Percentiles rank a stretch among this genome's conserved stretches.
These are phyloP conservation scores for Iphiclides podalirius DNA, from an alignment of 2,888 invertebrate genomes.

Conservation along the genomic window DNA sequence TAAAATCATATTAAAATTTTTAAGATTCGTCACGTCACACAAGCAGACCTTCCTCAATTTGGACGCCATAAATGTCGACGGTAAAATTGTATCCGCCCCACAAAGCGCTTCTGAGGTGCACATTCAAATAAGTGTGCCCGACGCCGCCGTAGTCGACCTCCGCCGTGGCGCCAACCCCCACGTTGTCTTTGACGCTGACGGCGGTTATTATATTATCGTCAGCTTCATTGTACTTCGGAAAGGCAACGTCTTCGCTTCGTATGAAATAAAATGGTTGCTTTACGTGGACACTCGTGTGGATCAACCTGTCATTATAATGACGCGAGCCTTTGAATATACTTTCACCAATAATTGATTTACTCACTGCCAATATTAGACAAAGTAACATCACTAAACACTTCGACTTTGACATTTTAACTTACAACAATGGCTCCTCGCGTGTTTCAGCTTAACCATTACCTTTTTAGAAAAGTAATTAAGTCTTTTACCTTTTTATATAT, in stretches of 20 bases:
- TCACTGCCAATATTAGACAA: constrained; percentile 20
- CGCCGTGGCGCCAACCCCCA: constrained; percentile 33
- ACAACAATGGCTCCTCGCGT: background rate
- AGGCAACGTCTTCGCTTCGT: constrained; percentile 38
- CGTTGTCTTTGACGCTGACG: constrained; percentile 35
- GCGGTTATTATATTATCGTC: constrained; percentile 36
- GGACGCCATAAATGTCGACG: constrained; percentile 41
- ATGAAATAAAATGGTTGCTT: constrained; percentile 35
- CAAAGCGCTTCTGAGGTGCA: constrained; percentile 41
- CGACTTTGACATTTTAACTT: background rate
- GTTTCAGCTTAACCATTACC: background rate
- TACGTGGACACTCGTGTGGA: constrained; percentile 37
- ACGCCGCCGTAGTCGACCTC: constrained; percentile 44
- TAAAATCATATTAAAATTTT: too few relatives aligned
- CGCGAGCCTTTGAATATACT: constrained; percentile 34
- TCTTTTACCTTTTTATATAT: background rate
- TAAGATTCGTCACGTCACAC: background rate
- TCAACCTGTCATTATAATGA: constrained; percentile 29
- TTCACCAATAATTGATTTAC: constrained; percentile 25
- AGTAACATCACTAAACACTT: constrained; percentile 6
- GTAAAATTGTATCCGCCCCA: constrained; percentile 46
- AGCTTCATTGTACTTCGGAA: constrained; percentile 41
- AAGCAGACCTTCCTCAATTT: constrained; percentile 16
- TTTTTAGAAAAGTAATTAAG: too few relatives aligned
- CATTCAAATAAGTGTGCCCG: constrained; percentile 38